Evolutionary conservation across 2,888 invertebrate genomes (phyloP).

Genomic region (Nomada lathburiana): DNA sequence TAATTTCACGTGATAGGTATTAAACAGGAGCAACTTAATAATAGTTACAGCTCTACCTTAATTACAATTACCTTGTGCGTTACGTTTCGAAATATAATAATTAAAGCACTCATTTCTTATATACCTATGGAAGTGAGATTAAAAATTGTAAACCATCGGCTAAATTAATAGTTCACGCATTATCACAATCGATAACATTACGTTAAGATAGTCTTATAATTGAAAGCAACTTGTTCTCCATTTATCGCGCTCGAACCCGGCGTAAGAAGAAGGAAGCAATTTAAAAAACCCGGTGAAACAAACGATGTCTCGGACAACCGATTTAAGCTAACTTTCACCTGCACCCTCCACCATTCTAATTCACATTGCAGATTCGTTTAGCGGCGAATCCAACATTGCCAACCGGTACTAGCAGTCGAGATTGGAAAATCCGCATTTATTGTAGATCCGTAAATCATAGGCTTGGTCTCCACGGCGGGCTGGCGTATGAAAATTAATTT

Average conservation of each 20-base stretch:
- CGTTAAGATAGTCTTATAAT: too few species aligned
- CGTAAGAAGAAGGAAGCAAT: background rate
- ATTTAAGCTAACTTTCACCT: constrained; percentile 32
- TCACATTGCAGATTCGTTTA: background rate
- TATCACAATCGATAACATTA: too few species aligned
- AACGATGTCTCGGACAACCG: background rate
- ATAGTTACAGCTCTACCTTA: background rate
- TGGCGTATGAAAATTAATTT: constrained; percentile 23
- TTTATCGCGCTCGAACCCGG: background rate
- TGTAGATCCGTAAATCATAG: constrained; percentile 26
- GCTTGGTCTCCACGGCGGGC: background rate
- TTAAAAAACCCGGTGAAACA: background rate
- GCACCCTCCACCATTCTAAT: constrained; percentile 1
- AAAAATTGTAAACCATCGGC: too few species aligned
- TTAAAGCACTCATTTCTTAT: too few species aligned
- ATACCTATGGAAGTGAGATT: too few species aligned
- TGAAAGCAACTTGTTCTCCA: background rate
- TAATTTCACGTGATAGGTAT: background rate
- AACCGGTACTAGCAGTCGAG: background rate
- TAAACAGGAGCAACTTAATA: background rate
- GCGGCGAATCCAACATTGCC: background rate
- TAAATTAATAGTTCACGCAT: too few species aligned
- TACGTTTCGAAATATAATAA: background rate
- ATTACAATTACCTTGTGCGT: background rate
- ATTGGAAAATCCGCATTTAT: constrained; percentile 23